Evolutionary conservation across 1,140 invertebrate genomes (phyloP).

Genomic region (Tetramorium parvispinum): DNA sequence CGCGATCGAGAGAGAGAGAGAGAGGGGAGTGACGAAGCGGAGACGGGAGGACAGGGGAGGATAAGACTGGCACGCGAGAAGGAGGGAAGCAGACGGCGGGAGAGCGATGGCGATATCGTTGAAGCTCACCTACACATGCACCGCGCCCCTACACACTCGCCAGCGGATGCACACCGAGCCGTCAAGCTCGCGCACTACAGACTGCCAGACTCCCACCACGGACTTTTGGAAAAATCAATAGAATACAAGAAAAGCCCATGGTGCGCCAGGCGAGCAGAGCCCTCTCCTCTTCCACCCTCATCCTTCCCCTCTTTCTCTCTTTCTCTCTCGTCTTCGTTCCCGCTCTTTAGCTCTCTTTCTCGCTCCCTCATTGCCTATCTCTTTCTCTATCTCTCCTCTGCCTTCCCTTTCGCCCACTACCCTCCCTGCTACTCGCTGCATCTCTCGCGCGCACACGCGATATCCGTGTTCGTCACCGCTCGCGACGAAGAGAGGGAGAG

Average conservation of each 20-base stretch:
- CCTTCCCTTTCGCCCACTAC: conserved; percentile 40
- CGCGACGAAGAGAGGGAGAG: conserved; percentile 32
- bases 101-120: conserved; percentile 62
- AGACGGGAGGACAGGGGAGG: background rate
- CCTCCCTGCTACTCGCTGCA: conserved; percentile 34
- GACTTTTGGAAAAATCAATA: conserved; percentile 86
- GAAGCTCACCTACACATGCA: conserved; percentile 74
- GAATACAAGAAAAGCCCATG: conserved; percentile 85
- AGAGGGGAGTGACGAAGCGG: background rate
- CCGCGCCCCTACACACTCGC: background rate
- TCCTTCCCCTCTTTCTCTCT: conserved; percentile 25
- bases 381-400: background rate
- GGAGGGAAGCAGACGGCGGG: conserved; percentile 22
- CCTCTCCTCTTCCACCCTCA: conserved; percentile 57
- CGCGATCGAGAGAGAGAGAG: conserved; percentile 34
- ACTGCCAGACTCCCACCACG: conserved; percentile 79
- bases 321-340: background rate
- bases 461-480: conserved; percentile 27
- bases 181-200: conserved; percentile 79
- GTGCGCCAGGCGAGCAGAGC: conserved; percentile 77
- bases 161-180: conserved; percentile 25
- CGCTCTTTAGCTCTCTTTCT: background rate
- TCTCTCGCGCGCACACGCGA: conserved; percentile 18
- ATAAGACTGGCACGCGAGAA: conserved; percentile 58
- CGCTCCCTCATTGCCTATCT: background rate